phyloP scores from a whole-genome alignment of 2,113 vertebrate species.

The Alosa alosa region DNA sequence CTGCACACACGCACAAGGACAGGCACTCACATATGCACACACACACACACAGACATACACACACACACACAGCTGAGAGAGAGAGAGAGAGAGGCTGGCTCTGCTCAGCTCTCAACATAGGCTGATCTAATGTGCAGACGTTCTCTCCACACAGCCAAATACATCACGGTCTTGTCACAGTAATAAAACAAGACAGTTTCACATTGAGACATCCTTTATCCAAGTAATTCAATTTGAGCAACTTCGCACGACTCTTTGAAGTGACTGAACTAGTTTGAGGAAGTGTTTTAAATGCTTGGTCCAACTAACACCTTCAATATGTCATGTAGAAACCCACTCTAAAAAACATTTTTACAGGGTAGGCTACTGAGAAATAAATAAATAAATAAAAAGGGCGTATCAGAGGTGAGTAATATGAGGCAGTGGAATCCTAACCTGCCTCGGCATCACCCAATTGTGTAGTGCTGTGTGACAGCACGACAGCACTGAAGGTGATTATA shows the following conservation, averaged over 20 bases:
- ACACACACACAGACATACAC: neutral
- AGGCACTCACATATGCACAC: neutral
- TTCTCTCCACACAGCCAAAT: neutral
- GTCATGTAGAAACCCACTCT: neutral
- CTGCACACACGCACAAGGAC: neutral
- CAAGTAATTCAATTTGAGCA: neutral
- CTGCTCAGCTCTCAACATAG: neutral
- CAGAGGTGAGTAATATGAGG: neutral
- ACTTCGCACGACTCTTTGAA: slow-evolving; percentile 6
- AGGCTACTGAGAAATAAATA: neutral
- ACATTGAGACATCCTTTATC: neutral
- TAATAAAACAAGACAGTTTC: slow-evolving; percentile 1
- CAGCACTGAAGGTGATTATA: slow-evolving; percentile 10
- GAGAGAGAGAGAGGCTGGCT: neutral
- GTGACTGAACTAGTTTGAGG: neutral
- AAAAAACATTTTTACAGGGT: neutral
- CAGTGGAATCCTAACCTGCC: neutral
- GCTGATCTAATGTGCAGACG: neutral
- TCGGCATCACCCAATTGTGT: neutral
- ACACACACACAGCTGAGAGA: slow-evolving; percentile 26
- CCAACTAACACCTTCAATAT: neutral
- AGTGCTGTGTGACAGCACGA: neutral
- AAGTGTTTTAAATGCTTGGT: neutral
- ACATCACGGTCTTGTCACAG: neutral
- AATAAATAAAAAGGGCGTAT: neutral